Evolutionary conservation across 2,113 vertebrate species (phyloP).

Genomic region (Eulemur rufifrons): DNA sequence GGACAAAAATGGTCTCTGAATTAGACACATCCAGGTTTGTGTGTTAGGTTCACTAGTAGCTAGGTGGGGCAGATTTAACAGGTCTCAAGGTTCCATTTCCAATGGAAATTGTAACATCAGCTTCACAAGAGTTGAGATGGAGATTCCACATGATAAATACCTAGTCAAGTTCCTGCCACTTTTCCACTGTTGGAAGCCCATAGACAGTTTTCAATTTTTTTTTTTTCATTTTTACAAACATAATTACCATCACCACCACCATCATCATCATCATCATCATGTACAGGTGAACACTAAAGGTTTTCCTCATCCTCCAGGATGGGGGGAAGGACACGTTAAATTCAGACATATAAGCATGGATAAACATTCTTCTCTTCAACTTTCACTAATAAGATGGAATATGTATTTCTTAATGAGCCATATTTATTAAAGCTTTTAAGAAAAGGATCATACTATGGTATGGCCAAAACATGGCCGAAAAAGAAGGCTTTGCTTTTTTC

Average conservation of each 20-base stretch:
- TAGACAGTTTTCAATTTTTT: too few relatives aligned
- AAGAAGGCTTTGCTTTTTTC: neutral
- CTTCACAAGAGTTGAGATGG: neutral
- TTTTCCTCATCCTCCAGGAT: neutral
- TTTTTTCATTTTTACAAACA: neutral
- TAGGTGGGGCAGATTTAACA: neutral
- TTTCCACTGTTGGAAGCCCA: accelerated
- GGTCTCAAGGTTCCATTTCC: neutral
- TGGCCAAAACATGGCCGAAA: neutral
- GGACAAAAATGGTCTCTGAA: neutral
- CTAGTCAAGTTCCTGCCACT: neutral
- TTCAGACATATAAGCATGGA: neutral
- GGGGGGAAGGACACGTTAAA: neutral
- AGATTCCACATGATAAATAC: neutral
- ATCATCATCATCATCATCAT: too few relatives aligned
- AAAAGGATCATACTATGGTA: neutral
- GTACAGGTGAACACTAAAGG: neutral
- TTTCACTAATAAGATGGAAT: neutral
- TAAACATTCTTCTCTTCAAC: neutral
- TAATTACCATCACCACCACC: accelerated
- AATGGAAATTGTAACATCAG: neutral
- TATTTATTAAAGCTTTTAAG: neutral
- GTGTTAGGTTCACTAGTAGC: too few relatives aligned
- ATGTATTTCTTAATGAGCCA: neutral
- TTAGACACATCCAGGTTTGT: neutral